phyloP scores from a whole-genome alignment of 2,797 vertebrate species.

The Sitta carolinensis region DNA sequence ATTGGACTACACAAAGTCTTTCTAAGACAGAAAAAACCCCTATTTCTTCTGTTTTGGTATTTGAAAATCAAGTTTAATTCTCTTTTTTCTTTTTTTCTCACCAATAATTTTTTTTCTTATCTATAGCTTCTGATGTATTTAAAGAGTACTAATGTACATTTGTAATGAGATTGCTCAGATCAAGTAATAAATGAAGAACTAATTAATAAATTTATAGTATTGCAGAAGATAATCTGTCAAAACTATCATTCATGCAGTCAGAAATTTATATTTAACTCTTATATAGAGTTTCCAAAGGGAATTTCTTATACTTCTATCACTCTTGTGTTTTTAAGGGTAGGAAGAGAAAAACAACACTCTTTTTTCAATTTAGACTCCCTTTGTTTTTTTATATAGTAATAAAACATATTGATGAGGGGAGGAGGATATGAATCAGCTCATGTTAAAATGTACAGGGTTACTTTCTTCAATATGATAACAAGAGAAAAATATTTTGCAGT shows the following conservation, averaged over 20 bases:
- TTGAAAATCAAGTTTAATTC: neutral
- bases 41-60: neutral
- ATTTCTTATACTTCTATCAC: neutral
- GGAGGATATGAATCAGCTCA: accelerated
- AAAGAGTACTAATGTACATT: neutral
- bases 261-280: neutral
- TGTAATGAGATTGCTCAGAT: neutral
- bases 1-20: neutral
- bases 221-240: neutral
- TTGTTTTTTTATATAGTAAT: neutral
- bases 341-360: neutral
- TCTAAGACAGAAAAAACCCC: neutral
- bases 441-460: neutral
- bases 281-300: neutral
- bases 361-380: neutral
- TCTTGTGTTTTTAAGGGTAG: neutral
- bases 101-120: neutral
- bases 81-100: accelerated
- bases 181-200: neutral
- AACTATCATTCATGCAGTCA: neutral
- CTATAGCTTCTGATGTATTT: neutral
- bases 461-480: neutral
- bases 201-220: neutral
- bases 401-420: neutral
- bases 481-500: neutral